Evolutionary conservation across 1,140 invertebrate species (phyloP).

Genomic region (Eulimnadia texana): DNA sequence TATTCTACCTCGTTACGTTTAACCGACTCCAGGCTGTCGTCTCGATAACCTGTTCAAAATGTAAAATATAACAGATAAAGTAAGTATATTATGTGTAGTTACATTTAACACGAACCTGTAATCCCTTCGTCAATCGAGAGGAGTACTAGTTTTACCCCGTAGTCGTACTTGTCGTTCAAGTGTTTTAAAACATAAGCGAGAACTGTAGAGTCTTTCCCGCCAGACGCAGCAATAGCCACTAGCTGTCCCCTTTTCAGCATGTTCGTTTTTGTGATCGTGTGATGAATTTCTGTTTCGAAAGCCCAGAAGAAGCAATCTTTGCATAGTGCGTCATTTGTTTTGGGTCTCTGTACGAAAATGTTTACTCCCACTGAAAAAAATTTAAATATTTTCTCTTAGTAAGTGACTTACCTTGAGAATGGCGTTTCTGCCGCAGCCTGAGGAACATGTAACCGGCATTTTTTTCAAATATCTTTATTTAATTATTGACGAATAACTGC

Average conservation of each 20-base stretch:
- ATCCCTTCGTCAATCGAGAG: conserved; percentile 98
- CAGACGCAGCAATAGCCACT: conserved; percentile 91
- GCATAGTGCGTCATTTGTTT: conserved; percentile 81
- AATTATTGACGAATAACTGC: conserved; percentile 16
- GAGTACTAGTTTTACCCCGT: conserved; percentile 79
- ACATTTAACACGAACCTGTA: conserved; percentile 40
- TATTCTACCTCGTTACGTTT: conserved; percentile 89
- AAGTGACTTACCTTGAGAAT: conserved; percentile 44
- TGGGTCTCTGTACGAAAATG: conserved; percentile 51
- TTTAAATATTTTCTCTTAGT: conserved; percentile 7
- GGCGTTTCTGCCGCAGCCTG: conserved; percentile 52
- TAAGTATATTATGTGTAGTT: neutral
- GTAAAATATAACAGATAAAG: conserved; percentile 11
- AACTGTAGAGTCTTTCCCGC: conserved; percentile 98
- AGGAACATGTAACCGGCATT: conserved; percentile 38
- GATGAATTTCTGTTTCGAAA: conserved; percentile 93
- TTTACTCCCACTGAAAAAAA: conserved; percentile 7
- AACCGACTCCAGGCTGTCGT: conserved; percentile 95
- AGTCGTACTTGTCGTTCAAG: conserved; percentile 80
- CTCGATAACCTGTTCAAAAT: conserved; percentile 69
- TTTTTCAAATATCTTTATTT: conserved; percentile 10
- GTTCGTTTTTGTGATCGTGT: conserved; percentile 71
- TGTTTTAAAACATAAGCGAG: conserved; percentile 81
- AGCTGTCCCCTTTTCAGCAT: conserved; percentile 74
- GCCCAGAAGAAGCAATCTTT: conserved; percentile 89